Conservation (phyloP, 2,888 invertebrate species). For the Brachyptera risi region DNA sequence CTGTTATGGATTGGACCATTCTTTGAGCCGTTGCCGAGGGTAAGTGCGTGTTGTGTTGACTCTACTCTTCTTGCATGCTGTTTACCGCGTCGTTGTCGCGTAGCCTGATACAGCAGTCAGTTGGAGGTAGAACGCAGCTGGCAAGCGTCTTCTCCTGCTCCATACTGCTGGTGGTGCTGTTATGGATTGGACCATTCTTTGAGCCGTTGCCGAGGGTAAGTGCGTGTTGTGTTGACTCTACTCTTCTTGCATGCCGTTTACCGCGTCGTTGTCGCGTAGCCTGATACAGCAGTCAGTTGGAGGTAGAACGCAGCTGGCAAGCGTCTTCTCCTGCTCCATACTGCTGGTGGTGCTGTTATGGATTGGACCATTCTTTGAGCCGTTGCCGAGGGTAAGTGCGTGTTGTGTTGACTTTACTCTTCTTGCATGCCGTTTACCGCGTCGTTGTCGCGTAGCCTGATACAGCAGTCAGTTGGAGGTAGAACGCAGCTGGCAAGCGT, state of each 20-base stretch:
- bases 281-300: constrained; percentile 74
- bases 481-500: constrained; percentile 79
- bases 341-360: constrained; percentile 76
- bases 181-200: constrained; percentile 87
- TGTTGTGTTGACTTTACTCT: no score
- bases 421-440: constrained; percentile 63
- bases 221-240: no score
- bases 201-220: constrained; percentile 70
- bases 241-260: constrained; percentile 62
- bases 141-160: constrained; percentile 75
- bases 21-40: constrained; percentile 77
- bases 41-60: no score
- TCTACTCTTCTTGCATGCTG: constrained; percentile 63
- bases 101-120: constrained; percentile 68
- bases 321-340: constrained; percentile 70
- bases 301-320: constrained; percentile 78
- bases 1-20: constrained; percentile 84
- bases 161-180: constrained; percentile 70
- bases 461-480: constrained; percentile 77
- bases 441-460: constrained; percentile 60
- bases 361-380: constrained; percentile 85
- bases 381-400: constrained; percentile 63
- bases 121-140: constrained; percentile 78
- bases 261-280: constrained; percentile 62
- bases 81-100: constrained; percentile 62